phyloP scores from a whole-genome alignment of 2,888 invertebrate genomes.

The Campoplex capitator region DNA sequence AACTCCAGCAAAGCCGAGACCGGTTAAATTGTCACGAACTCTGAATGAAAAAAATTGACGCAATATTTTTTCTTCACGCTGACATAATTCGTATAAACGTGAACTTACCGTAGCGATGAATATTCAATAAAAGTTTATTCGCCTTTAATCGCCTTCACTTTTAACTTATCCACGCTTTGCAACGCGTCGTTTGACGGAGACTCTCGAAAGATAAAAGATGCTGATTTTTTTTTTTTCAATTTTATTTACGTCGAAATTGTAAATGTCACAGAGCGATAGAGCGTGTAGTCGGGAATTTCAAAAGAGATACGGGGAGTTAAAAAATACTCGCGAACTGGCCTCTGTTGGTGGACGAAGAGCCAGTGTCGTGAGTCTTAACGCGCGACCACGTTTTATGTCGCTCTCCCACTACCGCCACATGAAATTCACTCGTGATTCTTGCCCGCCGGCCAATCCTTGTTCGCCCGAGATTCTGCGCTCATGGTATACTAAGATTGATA shows the following conservation, averaged over 20 bases:
- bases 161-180: slow-evolving; percentile 1
- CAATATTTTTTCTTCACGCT: neutral
- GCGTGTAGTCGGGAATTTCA: slow-evolving; percentile 2
- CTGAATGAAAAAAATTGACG: neutral
- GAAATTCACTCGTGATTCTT: slow-evolving; percentile 55
- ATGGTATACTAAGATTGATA: slow-evolving; percentile 49
- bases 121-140: slow-evolving; percentile 38
- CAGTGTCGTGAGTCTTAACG: slow-evolving; percentile 73
- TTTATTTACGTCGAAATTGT: slow-evolving; percentile 10
- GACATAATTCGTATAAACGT: neutral
- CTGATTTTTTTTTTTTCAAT: neutral
- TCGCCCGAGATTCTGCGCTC: slow-evolving; percentile 61
- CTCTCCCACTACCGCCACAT: slow-evolving; percentile 69
- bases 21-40: neutral
- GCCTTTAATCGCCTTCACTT: slow-evolving; percentile 1
- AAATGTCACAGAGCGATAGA: slow-evolving; percentile 28
- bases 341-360: slow-evolving; percentile 71
- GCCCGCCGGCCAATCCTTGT: slow-evolving; percentile 46
- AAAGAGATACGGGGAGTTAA: neutral
- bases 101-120: slow-evolving; percentile 30
- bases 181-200: slow-evolving; percentile 7
- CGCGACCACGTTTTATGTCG: slow-evolving; percentile 73
- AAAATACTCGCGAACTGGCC: slow-evolving; percentile 53
- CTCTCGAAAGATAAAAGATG: slow-evolving; percentile 12
- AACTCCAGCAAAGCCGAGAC: neutral